A percentile compares a stretch with the other conserved stretches of the same genome.
These are phyloP conservation scores for Eurois occulta DNA, from an alignment of 2,888 invertebrate genomes.

Conservation along the genomic window DNA sequence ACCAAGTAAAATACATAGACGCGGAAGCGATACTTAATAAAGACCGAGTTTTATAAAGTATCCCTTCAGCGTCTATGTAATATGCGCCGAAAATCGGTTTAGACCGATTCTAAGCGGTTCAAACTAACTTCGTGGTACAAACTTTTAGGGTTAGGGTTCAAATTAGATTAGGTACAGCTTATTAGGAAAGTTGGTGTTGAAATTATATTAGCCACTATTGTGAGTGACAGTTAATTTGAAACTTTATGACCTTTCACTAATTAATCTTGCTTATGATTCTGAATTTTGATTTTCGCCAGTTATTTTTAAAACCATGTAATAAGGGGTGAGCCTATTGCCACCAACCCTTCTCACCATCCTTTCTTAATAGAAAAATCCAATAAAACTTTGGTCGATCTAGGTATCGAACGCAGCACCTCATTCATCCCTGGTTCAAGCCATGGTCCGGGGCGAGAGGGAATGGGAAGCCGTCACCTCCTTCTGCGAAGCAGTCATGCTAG, in stretches of 20 bases:
- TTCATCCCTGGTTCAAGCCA: too few relatives aligned
- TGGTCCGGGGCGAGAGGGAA: too few relatives aligned
- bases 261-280: constrained; percentile 1
- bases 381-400: not conserved
- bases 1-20: not conserved
- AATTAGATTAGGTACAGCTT: constrained; percentile 54
- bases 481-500: too few relatives aligned
- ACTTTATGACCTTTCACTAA: constrained; percentile 16
- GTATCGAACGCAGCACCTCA: not conserved
- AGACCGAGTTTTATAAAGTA: not conserved
- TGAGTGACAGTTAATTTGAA: constrained; percentile 39
- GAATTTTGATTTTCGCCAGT: not conserved
- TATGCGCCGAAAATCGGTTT: constrained; percentile 29
- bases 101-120: constrained; percentile 34
- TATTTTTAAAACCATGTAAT: not conserved
- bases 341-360: too few relatives aligned
- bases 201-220: constrained; percentile 43
- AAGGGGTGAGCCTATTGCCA: not conserved
- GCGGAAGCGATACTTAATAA: too few relatives aligned
- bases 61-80: constrained; percentile 17
- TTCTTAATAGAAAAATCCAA: not conserved
- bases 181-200: constrained; percentile 46
- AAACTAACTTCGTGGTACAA: constrained; percentile 33
- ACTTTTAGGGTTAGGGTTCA: constrained; percentile 43
- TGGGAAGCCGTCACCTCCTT: too few relatives aligned